Base-by-base conservation (phyloP, 2,888 invertebrate genomes). In the Archaeoteleia sp. region DNA sequence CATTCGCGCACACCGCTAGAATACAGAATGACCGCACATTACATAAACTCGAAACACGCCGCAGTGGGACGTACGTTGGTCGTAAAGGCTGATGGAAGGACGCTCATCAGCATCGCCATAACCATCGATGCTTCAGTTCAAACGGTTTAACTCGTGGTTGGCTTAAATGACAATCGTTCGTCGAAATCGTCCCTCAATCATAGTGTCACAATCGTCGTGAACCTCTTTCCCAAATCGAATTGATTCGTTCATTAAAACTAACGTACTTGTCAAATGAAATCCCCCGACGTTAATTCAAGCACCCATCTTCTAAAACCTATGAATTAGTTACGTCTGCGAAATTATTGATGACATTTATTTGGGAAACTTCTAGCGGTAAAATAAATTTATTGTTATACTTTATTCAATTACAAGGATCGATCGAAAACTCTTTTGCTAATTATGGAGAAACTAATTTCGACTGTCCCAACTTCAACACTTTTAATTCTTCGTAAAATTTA, bases 21-120 rank as follows among this genome's bases (percentile, higher is more conserved):
- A 76, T 79, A 77, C 73, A 72, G 69, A 71, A 74, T 62, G 68
- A 70, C 70, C 72, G 71, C 74, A 70, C 74, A 76, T 79, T 78
- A 74, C 77, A 73, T 75, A 78, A 78, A 77, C 75, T 76, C 60
- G 71, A 73, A 75, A 79, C 74, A 74, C 46, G 69, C 67, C 72
- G 39, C 71, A 70, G 60, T 65, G 67, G 66, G 66, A 74, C 63
- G 49, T 53, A n/a, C 45, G 67, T 8, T 30, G 30, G 57, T 45
- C 62, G 68, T 70, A 72, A 74, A 73, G 70, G 62, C 43, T 73
- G 76, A 79, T 78, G 74, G 75, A 78, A 70, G 68, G 62, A 43
- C 60, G 61, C 73, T 74, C 77, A 74, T 78, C 72, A 77, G 68
- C 74, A 42, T 65, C 65, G 46, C 74, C 58, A 70, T 75, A 73